phyloP scores from a whole-genome alignment of 2,797 vertebrate species.

The Pteronotus mesoamericanus region DNA sequence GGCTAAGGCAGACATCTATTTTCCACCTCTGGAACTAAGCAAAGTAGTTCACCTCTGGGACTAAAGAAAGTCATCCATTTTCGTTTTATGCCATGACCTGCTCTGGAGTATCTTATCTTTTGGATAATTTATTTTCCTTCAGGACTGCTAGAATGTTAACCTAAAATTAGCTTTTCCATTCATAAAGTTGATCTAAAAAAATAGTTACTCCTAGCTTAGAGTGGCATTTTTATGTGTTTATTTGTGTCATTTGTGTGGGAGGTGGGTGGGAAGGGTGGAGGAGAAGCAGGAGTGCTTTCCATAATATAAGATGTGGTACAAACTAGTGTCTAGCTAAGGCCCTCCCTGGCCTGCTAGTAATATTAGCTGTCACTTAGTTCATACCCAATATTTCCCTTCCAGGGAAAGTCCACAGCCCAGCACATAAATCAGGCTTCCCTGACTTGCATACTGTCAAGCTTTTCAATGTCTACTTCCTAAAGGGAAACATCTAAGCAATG shows the following conservation, averaged over 20 bases:
- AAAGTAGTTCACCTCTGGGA: not conserved
- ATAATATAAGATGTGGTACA: not conserved
- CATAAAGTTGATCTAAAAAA: not conserved
- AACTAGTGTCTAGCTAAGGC: not conserved
- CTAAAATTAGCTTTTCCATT: not conserved
- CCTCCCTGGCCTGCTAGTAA: not conserved
- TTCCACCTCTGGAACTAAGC: not conserved
- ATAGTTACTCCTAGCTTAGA: not conserved
- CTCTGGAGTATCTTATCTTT: not conserved
- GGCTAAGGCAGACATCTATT: not conserved
- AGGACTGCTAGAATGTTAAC: not conserved
- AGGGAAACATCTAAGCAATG: not conserved
- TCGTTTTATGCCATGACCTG: not conserved
- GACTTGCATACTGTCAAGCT: not conserved
- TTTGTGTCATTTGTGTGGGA: not conserved
- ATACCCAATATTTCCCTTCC: not conserved
- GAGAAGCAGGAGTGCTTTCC: not conserved
- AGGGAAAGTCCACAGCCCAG: not conserved
- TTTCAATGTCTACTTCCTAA: not conserved
- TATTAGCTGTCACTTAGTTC: not conserved
- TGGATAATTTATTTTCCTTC: not conserved
- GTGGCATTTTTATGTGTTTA: not conserved
- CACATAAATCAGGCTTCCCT: not conserved
- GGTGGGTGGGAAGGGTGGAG: fast-evolving
- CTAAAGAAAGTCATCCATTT: not conserved